phyloP scores from a whole-genome alignment of 2,113 vertebrate species.

The Sciurus niger region DNA sequence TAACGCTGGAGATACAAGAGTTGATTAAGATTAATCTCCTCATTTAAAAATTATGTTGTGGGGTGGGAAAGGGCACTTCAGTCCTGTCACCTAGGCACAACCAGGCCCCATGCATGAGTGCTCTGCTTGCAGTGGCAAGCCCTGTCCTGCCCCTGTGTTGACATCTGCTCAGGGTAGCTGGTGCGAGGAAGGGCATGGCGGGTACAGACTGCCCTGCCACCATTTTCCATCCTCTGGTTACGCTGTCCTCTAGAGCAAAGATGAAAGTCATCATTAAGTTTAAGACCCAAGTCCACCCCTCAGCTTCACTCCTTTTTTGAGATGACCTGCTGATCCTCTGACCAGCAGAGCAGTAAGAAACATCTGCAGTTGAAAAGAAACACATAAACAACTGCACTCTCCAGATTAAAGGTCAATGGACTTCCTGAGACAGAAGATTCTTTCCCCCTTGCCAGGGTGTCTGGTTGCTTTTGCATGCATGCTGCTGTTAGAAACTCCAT shows the following conservation, averaged over 20 bases:
- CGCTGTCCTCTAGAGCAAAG: slow-evolving; percentile 74
- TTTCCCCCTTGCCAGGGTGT: slow-evolving; percentile 65
- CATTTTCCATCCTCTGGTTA: slow-evolving; percentile 12
- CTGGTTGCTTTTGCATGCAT: slow-evolving; percentile 66
- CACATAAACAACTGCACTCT: slow-evolving; percentile 78
- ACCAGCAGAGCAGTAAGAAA: slow-evolving; percentile 83
- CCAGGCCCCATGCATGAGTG: slow-evolving; percentile 75
- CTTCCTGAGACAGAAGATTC: slow-evolving; percentile 78
- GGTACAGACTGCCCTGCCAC: not conserved
- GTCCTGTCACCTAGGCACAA: slow-evolving; percentile 79
- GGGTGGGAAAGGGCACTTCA: slow-evolving; percentile 85
- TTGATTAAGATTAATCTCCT: slow-evolving; percentile 87
- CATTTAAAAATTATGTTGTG: slow-evolving; percentile 86
- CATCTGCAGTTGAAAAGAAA: slow-evolving; percentile 86
- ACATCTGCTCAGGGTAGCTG: slow-evolving; percentile 50
- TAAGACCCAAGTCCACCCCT: slow-evolving; percentile 32
- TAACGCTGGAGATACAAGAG: slow-evolving; percentile 67
- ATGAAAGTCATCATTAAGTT: slow-evolving; percentile 84
- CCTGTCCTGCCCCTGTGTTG: not conserved
- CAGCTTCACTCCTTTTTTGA: slow-evolving; percentile 63
- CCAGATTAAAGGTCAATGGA: slow-evolving; percentile 85
- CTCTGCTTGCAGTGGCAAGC: slow-evolving; percentile 69
- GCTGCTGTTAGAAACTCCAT: slow-evolving; percentile 67
- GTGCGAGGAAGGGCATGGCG: slow-evolving; percentile 70
- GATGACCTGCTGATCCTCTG: slow-evolving; percentile 84